Evolutionary conservation across 2,113 vertebrate genomes (phyloP), one percentile per base, ranked within the genome.

Genomic region (Phaetusa simplex): DNA sequence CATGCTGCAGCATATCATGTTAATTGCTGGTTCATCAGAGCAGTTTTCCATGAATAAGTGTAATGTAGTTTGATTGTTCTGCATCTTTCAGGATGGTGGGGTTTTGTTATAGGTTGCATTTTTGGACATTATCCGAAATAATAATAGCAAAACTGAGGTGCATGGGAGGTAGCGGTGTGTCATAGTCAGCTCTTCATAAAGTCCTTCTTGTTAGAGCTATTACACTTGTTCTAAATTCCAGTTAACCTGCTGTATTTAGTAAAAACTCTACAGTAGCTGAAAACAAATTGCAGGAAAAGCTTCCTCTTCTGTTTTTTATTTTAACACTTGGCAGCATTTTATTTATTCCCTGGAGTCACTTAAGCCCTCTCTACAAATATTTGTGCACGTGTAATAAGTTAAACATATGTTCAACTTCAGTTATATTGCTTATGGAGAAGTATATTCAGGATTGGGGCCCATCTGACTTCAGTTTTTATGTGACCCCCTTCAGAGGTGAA

Each of bases 291-390:
- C 36, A 88, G 49, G 21, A 69, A 36, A 86, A 62, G 8, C 76
- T 91, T 78, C 19, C 26, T 65, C 34, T 84, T 82, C 19, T 82
- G 12, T 14, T 92, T 92, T 83, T 84, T 70, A 15, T 83, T 95
- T 81, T 85, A 79, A 27, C 27, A 27, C 62, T 96, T 84, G 56
- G 65, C 72, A 95, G 47, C 18, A 38, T 88, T 96, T 93, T 93
- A n/a, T 93, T 92, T 93, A 53, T 71, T 87, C 56, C 27, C 40
- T 11, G 3, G 47, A 76, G 47, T 65, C 49, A 45, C 36, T 88
- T 90, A 69, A 93, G 19, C 45, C n/a, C 36, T 66, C n/a, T 91
- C 30, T 71, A 30, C 82, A 86, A 81, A 77, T 90, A 86, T 70
- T 70, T 95, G 45, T 77, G 66, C 45, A 27, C 29, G 2, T 59